Evolutionary conservation across 2,113 vertebrate species (phyloP), one percentile per base, ranked within the genome.

Genomic region (Gasterosteus aculeatus): DNA sequence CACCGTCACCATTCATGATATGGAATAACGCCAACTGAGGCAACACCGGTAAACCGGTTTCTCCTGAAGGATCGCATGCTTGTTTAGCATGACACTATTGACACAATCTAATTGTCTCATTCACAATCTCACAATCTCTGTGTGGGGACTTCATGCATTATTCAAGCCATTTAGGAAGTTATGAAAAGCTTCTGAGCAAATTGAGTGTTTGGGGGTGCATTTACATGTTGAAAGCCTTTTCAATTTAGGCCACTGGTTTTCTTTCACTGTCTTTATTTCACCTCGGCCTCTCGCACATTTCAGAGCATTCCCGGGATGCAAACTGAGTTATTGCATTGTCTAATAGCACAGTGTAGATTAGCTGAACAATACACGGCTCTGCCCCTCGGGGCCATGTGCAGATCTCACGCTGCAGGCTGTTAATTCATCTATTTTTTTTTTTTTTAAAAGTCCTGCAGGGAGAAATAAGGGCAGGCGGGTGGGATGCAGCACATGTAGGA

Each of bases 61-160:
- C 41, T 29, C 18, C 22, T 22, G 4, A 7, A 56, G 56, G 11
- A 41, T 16, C 10, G 49, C 22, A 42, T 29, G 51, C 15, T 5
- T 26, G 18, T 33, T 15, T 18, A 47, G 10, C 29, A 14, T 53
- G 15, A 4, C 29, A 31, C 10, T 7, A 6, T 7, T 38, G 5
- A 7, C 35, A 7, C 4, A 5, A 38, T 14, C 11, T 11, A 0
- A 0, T 2, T 4, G 16, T 31, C 38, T 33, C 12, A 46, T 46
- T 54, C 18, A 46, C 35, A 46, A 53, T 42, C n/a, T 26, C 22
- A 26, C 22, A 26, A 44, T 14, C 29, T 14, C 15, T 39, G 39
- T 64, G 39, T 58, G 51, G 12, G 47, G 66, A 49, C 53, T 2
- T 58, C 51, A 51, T 78, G 47, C 22, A 78, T 78, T 51, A 65